Evolutionary conservation across 2,797 vertebrate genomes (phyloP).

Genomic region (Trachurus trachurus): DNA sequence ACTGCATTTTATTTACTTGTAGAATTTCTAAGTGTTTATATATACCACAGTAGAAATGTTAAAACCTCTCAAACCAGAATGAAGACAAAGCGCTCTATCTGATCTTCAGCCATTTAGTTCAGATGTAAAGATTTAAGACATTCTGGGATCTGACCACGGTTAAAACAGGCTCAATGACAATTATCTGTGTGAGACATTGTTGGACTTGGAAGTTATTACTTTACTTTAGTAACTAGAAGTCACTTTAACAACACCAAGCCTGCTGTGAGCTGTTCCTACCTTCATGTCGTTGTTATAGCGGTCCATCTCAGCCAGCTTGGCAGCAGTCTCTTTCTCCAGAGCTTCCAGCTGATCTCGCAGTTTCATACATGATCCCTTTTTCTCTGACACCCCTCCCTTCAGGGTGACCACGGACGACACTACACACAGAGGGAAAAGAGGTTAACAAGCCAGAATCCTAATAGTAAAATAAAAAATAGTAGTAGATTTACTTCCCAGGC

Average conservation of each 20-base stretch:
- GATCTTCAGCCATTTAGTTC: not conserved
- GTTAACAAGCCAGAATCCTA: not conserved
- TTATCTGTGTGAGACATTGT: not conserved
- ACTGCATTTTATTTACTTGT: too few relatives aligned
- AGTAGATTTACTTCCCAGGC: not conserved
- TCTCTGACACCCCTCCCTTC: constrained; percentile 87
- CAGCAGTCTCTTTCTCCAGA: constrained; percentile 93
- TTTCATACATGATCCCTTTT: constrained; percentile 90
- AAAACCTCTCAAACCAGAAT: not conserved
- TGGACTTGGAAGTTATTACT: too few relatives aligned
- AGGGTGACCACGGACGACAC: constrained; percentile 83
- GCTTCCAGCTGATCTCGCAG: constrained; percentile 91
- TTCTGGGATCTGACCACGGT: not conserved
- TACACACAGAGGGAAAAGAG: constrained; percentile 67
- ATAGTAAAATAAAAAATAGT: not conserved
- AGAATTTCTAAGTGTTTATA: not conserved
- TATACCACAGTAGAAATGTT: too few relatives aligned
- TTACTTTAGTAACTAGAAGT: too few relatives aligned
- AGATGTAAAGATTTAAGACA: not conserved
- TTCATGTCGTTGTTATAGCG: constrained; percentile 91
- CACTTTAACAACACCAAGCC: not conserved
- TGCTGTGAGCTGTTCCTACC: constrained; percentile 77
- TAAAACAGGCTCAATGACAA: not conserved
- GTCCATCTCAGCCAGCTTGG: constrained; percentile 94
- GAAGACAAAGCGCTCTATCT: not conserved